Conservation (phyloP, 2,888 invertebrate genomes). For the Blomia tropicalis region DNA sequence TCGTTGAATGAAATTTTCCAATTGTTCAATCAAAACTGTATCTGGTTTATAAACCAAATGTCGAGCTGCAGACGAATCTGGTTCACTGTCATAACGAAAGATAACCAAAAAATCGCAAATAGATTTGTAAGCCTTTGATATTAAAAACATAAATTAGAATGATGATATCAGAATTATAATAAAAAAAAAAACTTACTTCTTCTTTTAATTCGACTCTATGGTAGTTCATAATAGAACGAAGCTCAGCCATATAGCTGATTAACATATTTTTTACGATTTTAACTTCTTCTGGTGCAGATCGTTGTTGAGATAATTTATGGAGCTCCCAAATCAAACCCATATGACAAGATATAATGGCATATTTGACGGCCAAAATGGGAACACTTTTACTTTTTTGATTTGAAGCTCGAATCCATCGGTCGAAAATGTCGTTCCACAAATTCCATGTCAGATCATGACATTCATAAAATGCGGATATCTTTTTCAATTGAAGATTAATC, state of each 20-base stretch:
- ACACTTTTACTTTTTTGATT: slow-evolving; percentile 39
- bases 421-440: slow-evolving; percentile 65
- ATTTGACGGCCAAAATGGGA: slow-evolving; percentile 48
- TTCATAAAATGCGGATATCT: slow-evolving; percentile 37
- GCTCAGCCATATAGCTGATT: slow-evolving; percentile 55
- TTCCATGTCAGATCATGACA: slow-evolving; percentile 90
- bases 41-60: slow-evolving; percentile 65
- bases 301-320: slow-evolving; percentile 2
- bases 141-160: slow-evolving; percentile 24
- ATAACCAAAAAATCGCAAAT: slow-evolving; percentile 85
- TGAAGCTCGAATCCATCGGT: slow-evolving; percentile 42
- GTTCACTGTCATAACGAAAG: slow-evolving; percentile 64
- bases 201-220: slow-evolving; percentile 54
- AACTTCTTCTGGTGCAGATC: neutral
- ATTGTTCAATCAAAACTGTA: slow-evolving; percentile 54
- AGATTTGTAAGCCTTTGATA: slow-evolving; percentile 63
- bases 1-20: slow-evolving; percentile 78
- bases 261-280: slow-evolving; percentile 49
- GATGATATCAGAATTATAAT: neutral
- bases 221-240: slow-evolving; percentile 52
- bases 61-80: slow-evolving; percentile 34
- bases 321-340: slow-evolving; percentile 25
- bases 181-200: slow-evolving; percentile 43
- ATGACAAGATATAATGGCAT: slow-evolving; percentile 54
- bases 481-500: slow-evolving; percentile 20